Percentiles rank a stretch among this genome's conserved stretches.
Conservation (phyloP, 2,113 vertebrate species). For the Lipotes vexillifer region DNA sequence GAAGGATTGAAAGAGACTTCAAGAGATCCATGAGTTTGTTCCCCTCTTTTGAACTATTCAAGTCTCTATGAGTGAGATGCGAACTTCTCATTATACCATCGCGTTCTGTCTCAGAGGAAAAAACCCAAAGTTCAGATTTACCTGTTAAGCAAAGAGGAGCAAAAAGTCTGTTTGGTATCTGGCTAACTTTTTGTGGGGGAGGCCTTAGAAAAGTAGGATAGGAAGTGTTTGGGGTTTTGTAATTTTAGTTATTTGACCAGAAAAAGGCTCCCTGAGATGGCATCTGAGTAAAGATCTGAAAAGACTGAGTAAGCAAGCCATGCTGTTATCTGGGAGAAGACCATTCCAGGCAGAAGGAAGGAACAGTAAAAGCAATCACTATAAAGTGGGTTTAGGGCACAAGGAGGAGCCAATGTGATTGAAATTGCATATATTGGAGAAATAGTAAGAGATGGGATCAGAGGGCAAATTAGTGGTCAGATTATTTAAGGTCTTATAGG, state of each 20-base stretch:
- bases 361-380: background rate
- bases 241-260: background rate
- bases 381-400: background rate
- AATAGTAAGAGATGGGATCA: background rate
- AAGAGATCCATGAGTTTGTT: background rate
- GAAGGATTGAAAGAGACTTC: background rate
- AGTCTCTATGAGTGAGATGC: background rate
- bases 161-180: background rate
- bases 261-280: background rate
- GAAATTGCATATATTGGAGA: background rate
- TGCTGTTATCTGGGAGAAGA: background rate
- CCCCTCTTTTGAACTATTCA: background rate
- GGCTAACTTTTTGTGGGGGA: background rate
- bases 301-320: background rate
- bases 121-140: background rate
- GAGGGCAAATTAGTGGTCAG: background rate
- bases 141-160: background rate
- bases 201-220: background rate
- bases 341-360: background rate
- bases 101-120: background rate
- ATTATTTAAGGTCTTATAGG: background rate
- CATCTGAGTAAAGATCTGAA: slow-evolving; percentile 4
- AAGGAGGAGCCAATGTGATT: background rate
- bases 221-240: slow-evolving; percentile 24
- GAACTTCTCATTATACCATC: slow-evolving; percentile 13